phyloP scores from a whole-genome alignment of 2,888 invertebrate genomes.

The Encarsia formosa region DNA sequence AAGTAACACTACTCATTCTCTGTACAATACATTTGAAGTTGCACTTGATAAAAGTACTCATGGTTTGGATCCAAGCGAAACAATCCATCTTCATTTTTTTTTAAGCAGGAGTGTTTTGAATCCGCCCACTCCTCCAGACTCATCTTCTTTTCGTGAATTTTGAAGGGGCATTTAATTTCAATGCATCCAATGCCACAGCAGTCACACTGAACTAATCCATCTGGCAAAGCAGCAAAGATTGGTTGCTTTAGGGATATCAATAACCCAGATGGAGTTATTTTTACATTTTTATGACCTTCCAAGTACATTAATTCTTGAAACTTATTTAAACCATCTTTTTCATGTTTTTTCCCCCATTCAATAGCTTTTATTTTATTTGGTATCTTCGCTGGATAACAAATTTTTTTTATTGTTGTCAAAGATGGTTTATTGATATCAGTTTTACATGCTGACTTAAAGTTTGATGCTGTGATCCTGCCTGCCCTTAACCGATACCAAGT shows the following conservation, averaged over 20 bases:
- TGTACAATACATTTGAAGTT: not conserved
- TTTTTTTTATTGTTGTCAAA: not conserved
- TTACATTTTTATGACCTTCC: not conserved
- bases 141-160: too few species aligned
- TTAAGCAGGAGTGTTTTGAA: not conserved
- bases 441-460: not conserved
- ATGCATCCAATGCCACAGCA: too few species aligned
- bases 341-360: not conserved
- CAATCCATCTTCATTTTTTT: not conserved
- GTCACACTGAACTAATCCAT: not conserved
- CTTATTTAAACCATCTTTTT: not conserved
- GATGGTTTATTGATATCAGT: not conserved
- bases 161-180: not conserved
- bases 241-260: not conserved
- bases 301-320: not conserved
- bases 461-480: not conserved
- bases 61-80: not conserved
- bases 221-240: not conserved
- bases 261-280: not conserved
- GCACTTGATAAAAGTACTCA: not conserved
- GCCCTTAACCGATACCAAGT: not conserved
- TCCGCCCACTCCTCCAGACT: not conserved
- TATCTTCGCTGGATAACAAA: slow-evolving; percentile 1
- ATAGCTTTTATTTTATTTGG: not conserved
- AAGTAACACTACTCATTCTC: not conserved